Evolutionary conservation across 2,888 invertebrate species (phyloP).

Genomic region (Sesia apiformis): DNA sequence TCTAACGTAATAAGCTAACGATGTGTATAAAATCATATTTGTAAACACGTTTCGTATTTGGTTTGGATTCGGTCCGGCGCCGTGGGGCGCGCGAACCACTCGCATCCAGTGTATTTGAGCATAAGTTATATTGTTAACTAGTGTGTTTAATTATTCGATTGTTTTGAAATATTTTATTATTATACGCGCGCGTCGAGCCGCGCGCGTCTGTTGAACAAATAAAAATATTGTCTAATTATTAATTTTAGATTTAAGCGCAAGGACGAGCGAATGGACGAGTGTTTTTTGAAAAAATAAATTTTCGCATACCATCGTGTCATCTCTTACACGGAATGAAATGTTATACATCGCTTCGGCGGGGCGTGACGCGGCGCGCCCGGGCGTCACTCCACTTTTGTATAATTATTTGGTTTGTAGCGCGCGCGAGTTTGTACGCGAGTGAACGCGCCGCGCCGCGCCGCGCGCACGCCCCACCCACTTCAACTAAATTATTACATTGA

Average conservation of each 20-base stretch:
- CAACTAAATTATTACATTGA: constrained; percentile 60
- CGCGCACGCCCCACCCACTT: constrained; percentile 23
- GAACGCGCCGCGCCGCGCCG: constrained; percentile 25
- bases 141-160: constrained; percentile 75
- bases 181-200: constrained; percentile 64
- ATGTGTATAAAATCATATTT: constrained; percentile 57
- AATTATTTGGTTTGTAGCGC: constrained; percentile 53
- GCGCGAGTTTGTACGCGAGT: constrained; percentile 16
- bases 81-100: constrained; percentile 21
- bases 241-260: constrained; percentile 73
- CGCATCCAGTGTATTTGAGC: constrained; percentile 42
- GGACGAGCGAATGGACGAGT: constrained; percentile 71
- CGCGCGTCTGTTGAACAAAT: constrained; percentile 74
- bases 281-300: constrained; percentile 65
- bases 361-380: constrained; percentile 25
- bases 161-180: constrained; percentile 75
- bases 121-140: constrained; percentile 71
- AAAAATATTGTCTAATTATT: constrained; percentile 74
- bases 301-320: constrained; percentile 71
- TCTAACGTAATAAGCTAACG: constrained; percentile 37
- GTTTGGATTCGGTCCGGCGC: constrained; percentile 36
- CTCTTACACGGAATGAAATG: constrained; percentile 71
- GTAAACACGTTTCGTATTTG: constrained; percentile 46
- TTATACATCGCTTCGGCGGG: constrained; percentile 68
- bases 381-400: constrained; percentile 32